Evolutionary conservation across 2,888 invertebrate genomes (phyloP).

Genomic region (Agriopis aurantiaria): DNA sequence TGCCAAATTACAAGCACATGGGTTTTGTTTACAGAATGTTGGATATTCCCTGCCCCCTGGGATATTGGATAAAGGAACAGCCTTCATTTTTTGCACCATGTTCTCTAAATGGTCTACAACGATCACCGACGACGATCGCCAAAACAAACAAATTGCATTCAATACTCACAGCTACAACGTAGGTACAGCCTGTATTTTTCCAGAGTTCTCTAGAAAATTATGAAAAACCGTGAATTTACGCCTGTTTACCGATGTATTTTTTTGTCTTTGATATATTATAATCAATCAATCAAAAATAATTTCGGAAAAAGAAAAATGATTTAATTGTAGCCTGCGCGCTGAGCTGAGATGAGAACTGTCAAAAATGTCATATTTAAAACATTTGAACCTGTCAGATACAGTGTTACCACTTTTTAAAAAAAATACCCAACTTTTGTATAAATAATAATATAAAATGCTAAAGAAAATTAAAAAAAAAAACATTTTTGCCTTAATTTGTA

Average conservation of each 20-base stretch:
- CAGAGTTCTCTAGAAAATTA: conserved; percentile 19
- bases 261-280: conserved; percentile 37
- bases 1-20: conserved; percentile 6
- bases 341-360: conserved; percentile 33
- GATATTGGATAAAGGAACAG: background rate
- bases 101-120: conserved; percentile 18
- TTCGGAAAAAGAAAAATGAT: conserved; percentile 42
- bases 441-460: too few species aligned
- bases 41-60: background rate
- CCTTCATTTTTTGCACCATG: conserved; percentile 7
- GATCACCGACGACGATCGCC: conserved; percentile 37
- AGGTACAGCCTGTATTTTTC: conserved; percentile 34
- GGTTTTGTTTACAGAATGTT: background rate
- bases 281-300: conserved; percentile 45
- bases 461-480: too few species aligned
- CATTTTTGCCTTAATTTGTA: too few species aligned
- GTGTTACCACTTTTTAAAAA: too few species aligned
- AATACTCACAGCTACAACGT: conserved; percentile 40
- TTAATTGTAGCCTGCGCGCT: conserved; percentile 37
- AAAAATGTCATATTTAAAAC: conserved; percentile 12
- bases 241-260: conserved; percentile 41
- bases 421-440: too few species aligned
- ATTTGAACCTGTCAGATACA: background rate
- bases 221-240: conserved; percentile 26
- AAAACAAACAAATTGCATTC: conserved; percentile 44